Percentiles rank a stretch among this genome's conserved stretches.
These are phyloP conservation scores for Pedionomus torquatus DNA, from an alignment of 2,113 vertebrate species.

Conservation along the genomic window DNA sequence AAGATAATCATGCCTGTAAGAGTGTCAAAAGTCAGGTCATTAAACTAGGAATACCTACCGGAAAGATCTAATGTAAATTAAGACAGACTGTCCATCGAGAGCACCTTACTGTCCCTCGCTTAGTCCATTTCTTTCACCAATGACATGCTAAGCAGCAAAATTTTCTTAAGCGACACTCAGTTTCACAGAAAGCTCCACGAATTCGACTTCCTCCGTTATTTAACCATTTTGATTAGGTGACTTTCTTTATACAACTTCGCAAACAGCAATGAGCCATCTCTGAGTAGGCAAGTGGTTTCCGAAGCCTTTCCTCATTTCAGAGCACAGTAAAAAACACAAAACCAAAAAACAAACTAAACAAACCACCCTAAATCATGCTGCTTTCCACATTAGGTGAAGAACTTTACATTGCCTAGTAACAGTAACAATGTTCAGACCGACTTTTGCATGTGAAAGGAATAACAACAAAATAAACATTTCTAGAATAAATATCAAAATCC, in stretches of 20 bases:
- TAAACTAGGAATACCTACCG: neutral
- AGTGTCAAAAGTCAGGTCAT: neutral
- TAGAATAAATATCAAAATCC: fast-evolving
- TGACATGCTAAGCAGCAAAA: neutral
- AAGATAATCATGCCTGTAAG: neutral
- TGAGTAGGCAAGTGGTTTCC: neutral
- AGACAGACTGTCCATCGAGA: neutral
- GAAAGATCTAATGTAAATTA: neutral
- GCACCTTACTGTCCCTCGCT: neutral
- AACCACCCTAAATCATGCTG: fast-evolving
- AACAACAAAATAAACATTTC: neutral
- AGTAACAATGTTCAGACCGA: neutral
- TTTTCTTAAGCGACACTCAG: neutral
- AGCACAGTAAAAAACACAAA: neutral
- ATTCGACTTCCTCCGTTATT: neutral
- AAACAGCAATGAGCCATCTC: neutral
- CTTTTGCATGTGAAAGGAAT: neutral
- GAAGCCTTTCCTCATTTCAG: neutral
- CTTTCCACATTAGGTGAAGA: neutral
- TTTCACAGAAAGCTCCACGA: neutral
- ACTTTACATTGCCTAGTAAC: neutral
- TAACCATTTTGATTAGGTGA: neutral
- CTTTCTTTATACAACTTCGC: neutral
- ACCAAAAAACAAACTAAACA: neutral
- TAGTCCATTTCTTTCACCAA: neutral